Evolutionary conservation across 2,888 invertebrate species (phyloP).

Genomic region (Agrochola lychnidis): DNA sequence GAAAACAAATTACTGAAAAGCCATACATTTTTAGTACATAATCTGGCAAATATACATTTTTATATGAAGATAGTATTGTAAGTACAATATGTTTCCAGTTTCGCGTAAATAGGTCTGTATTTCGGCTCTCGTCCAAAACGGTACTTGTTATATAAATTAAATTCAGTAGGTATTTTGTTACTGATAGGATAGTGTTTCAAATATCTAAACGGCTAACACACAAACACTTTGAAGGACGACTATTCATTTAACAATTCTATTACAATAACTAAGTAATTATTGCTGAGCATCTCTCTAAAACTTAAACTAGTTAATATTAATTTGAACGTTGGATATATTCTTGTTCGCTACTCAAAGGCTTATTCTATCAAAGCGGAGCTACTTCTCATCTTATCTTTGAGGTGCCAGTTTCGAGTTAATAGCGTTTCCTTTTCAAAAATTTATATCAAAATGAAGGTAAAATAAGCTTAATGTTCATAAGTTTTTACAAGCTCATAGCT

Average conservation of each 20-base stretch:
- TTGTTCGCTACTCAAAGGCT: slow-evolving; percentile 56
- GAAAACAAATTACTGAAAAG: slow-evolving; percentile 26
- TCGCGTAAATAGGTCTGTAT: slow-evolving; percentile 50
- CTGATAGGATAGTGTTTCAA: slow-evolving; percentile 18
- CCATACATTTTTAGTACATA: slow-evolving; percentile 24
- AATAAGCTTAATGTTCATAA: slow-evolving; percentile 19
- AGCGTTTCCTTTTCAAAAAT: slow-evolving; percentile 41
- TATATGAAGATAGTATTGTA: slow-evolving; percentile 39
- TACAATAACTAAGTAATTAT: slow-evolving; percentile 6
- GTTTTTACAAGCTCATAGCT: slow-evolving; percentile 29
- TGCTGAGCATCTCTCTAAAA: not conserved
- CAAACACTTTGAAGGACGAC: not conserved
- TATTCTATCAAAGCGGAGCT: slow-evolving; percentile 57
- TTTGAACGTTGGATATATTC: slow-evolving; percentile 15
- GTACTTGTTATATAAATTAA: slow-evolving; percentile 50
- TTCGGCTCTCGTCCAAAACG: slow-evolving; percentile 63
- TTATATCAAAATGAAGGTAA: slow-evolving; percentile 30
- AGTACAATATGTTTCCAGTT: slow-evolving; percentile 48
- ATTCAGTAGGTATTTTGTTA: slow-evolving; percentile 16
- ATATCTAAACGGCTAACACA: not conserved
- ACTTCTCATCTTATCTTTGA: slow-evolving; percentile 37
- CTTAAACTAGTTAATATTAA: slow-evolving; percentile 15
- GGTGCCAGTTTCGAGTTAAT: slow-evolving; percentile 35
- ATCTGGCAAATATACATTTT: slow-evolving; percentile 50
- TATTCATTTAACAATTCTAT: slow-evolving; percentile 1